Evolutionary conservation across 2,113 vertebrate genomes (phyloP).

Genomic region (Solenodon paradoxus): DNA sequence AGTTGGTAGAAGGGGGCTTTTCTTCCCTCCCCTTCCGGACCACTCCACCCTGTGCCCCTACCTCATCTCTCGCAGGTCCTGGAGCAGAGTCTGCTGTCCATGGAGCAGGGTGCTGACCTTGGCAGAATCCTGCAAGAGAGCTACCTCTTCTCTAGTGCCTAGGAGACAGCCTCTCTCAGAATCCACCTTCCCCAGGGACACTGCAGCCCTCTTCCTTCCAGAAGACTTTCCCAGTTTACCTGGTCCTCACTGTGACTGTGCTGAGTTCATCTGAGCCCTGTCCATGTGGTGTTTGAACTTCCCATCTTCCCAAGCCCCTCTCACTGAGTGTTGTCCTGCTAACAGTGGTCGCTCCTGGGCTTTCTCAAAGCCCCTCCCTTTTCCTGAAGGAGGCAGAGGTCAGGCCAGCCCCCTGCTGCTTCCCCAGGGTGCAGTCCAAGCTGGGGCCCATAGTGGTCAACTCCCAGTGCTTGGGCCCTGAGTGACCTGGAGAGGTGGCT

Average conservation of each 20-base stretch:
- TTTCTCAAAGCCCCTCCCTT: neutral
- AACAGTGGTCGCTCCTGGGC: neutral
- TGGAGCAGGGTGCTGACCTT: slow-evolving; percentile 23
- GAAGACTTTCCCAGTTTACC: neutral
- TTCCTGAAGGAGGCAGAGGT: neutral
- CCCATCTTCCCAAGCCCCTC: neutral
- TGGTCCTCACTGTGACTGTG: neutral
- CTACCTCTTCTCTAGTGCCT: neutral
- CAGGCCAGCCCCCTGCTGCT: neutral
- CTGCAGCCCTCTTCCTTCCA: neutral
- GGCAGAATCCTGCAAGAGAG: slow-evolving; percentile 37
- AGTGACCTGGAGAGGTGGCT: neutral
- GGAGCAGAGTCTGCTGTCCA: slow-evolving; percentile 55
- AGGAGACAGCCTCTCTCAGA: neutral
- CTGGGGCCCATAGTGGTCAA: neutral
- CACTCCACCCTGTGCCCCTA: neutral
- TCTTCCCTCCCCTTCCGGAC: neutral
- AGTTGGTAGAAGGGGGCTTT: no score
- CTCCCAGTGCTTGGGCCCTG: neutral
- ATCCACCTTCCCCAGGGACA: neutral
- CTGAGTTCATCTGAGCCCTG: neutral
- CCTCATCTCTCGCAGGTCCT: slow-evolving; percentile 48
- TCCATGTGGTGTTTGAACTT: neutral
- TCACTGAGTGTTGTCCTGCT: neutral
- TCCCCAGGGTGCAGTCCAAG: neutral